A percentile compares a stretch with the other conserved stretches of the same genome.
These are phyloP conservation scores for Etheostoma perlongum DNA, from an alignment of 2,797 vertebrate genomes.

Conservation along the genomic window DNA sequence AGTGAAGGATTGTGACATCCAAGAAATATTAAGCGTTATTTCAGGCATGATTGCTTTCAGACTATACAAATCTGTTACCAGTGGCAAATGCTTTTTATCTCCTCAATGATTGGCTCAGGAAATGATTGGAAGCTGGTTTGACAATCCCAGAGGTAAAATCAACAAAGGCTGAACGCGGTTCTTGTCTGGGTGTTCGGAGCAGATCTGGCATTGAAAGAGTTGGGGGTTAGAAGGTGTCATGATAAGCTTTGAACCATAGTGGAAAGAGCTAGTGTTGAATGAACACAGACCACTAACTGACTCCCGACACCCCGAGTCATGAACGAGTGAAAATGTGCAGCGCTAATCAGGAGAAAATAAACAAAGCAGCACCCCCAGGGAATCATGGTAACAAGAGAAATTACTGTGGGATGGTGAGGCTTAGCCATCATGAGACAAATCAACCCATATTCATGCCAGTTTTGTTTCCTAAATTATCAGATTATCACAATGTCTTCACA, in stretches of 20 bases:
- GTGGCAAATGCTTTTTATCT: conserved; percentile 35
- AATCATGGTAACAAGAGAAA: conserved; percentile 59
- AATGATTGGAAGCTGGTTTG: conserved; percentile 53
- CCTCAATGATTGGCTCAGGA: conserved; percentile 10
- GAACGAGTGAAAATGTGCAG: conserved; percentile 75
- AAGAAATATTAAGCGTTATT: conserved; percentile 58
- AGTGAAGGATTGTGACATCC: conserved; percentile 57
- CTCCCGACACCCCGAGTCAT: conserved; percentile 56
- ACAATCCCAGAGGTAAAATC: conserved; percentile 43
- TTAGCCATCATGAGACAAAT: conserved; percentile 7
- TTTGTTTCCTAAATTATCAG: conserved; percentile 24
- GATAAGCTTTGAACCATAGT: conserved; percentile 73
- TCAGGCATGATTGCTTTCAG: conserved; percentile 49
- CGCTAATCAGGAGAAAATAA: conserved; percentile 81
- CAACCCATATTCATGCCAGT: background rate
- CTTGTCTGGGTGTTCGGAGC: conserved; percentile 31
- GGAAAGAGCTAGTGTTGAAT: conserved; percentile 72
- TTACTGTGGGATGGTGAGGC: conserved; percentile 47
- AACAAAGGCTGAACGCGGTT: conserved; percentile 45
- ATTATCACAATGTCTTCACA: conserved; percentile 7
- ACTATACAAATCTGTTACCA: conserved; percentile 40
- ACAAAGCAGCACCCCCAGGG: conserved; percentile 73
- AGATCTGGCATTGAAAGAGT: conserved; percentile 29
- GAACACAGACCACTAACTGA: conserved; percentile 71
- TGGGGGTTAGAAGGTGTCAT: conserved; percentile 45